Base-by-base conservation (phyloP, 2,797 vertebrate species). In the Eidolon dupreanum region DNA sequence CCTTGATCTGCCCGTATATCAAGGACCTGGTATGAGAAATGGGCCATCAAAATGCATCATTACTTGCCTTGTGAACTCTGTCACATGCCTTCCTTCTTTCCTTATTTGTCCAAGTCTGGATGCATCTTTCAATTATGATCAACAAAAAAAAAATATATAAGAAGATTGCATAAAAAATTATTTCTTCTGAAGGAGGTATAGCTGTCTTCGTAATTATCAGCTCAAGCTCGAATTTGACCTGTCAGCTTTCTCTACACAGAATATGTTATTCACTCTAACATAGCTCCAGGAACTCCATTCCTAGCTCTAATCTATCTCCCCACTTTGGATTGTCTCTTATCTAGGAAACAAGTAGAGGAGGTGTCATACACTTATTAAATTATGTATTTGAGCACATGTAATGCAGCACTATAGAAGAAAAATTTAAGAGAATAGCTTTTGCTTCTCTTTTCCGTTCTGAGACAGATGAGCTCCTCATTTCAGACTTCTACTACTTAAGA, bases 121-220 rank as follows among this genome's bases (percentile, higher is more conserved):
- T 79, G 15, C 17, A 74, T 79, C 5, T 85, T 66, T 96, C 33
- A 61, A 26, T 82, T 84, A 57, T 24, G 1, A 96, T 74, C 15
- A n/a, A 0, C 13, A 79, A 71, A 92, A 84, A 78, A 78, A 71
- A 93, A 84, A 78, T 82, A 65, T 43, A n/a, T 7, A 79, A 43
- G 6, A 75, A 12, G 28, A 84, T 66, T 61, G 3, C 31, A 6
- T 75, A 65, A 74, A 12, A 8, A 53, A 31, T 6, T 9, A 12
- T 73, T 38, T 53, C 1, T 77, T 94, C 8, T 93, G 43, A 77
- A 81, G 4, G 49, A 59, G 28, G 0, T 22, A 71, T 36, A 57
- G 63, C 10, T 79, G 15, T 2, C 17, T 88, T 85, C 73, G 8
- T 59, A 63, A 1, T 36, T 63, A 43, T 5, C 31, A 70, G 12